A percentile compares a stretch with the other conserved stretches of the same genome.
phyloP scores from a whole-genome alignment of 2,888 invertebrate genomes.

The Eilema griseolum region DNA sequence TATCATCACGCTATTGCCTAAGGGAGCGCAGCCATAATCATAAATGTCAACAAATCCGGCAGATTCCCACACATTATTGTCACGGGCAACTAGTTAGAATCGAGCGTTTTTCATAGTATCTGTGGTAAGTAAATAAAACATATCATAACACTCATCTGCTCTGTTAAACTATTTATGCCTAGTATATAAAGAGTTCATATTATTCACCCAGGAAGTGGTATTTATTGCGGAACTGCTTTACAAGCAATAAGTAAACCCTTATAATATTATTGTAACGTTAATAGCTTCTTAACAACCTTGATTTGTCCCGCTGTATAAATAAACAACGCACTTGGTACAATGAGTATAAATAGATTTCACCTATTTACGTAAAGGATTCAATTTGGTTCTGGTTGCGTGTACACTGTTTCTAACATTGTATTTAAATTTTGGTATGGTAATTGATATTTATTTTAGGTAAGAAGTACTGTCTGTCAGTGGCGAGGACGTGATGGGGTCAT shows the following conservation, averaged over 20 bases:
- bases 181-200: neutral
- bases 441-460: neutral
- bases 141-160: neutral
- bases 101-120: too few species aligned
- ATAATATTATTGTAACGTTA: neutral
- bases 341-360: conserved; percentile 10
- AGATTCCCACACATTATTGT: too few species aligned
- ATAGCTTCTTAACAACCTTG: conserved; percentile 15
- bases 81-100: too few species aligned
- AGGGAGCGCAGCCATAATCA: too few species aligned
- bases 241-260: neutral
- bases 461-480: too few species aligned
- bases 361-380: neutral
- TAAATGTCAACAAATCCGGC: too few species aligned
- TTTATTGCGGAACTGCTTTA: conserved; percentile 2
- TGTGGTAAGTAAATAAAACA: neutral
- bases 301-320: conserved; percentile 23
- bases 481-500: too few species aligned
- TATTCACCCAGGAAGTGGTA: neutral
- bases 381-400: neutral
- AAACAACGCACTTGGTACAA: neutral
- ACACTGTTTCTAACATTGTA: neutral
- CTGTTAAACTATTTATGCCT: neutral
- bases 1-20: too few species aligned
- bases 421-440: neutral